These are phyloP conservation scores for Nephrotoma appendiculata DNA, from an alignment of 2,888 invertebrate genomes.

Conservation along the genomic window DNA sequence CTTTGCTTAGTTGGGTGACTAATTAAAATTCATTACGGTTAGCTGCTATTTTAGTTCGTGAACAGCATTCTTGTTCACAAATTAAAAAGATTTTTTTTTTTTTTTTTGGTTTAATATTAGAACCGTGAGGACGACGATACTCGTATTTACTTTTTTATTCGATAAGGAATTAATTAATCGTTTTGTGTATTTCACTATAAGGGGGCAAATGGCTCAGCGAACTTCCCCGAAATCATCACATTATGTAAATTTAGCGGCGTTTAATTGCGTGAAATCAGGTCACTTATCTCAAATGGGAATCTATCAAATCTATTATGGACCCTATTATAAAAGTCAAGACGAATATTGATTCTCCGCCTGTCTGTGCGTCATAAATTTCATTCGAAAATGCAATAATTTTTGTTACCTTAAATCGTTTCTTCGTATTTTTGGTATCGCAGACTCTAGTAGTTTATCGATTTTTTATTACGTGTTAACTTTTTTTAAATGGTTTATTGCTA, in stretches of 20 bases:
- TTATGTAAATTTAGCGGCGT: neutral
- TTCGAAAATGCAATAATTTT: neutral
- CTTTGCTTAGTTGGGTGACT: neutral
- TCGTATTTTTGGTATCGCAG: neutral
- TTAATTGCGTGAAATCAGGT: neutral
- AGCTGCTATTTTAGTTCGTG: neutral
- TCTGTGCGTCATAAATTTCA: neutral
- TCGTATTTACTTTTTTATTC: neutral
- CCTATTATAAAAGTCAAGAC: neutral
- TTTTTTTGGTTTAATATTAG: neutral
- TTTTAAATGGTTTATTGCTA: neutral
- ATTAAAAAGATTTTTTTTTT: neutral
- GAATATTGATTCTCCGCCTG: neutral
- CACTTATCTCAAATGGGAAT: neutral
- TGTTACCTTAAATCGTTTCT: neutral
- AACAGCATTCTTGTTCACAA: neutral
- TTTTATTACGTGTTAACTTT: neutral
- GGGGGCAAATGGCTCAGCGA: neutral
- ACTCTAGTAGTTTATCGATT: neutral
- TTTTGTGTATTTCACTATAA: neutral
- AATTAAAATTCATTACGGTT: neutral
- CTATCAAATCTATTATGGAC: neutral
- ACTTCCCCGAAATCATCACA: neutral
- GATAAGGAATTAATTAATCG: neutral
- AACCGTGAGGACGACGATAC: neutral